phyloP scores from a whole-genome alignment of 2,888 invertebrate genomes.

The Agriopis leucophaearia region DNA sequence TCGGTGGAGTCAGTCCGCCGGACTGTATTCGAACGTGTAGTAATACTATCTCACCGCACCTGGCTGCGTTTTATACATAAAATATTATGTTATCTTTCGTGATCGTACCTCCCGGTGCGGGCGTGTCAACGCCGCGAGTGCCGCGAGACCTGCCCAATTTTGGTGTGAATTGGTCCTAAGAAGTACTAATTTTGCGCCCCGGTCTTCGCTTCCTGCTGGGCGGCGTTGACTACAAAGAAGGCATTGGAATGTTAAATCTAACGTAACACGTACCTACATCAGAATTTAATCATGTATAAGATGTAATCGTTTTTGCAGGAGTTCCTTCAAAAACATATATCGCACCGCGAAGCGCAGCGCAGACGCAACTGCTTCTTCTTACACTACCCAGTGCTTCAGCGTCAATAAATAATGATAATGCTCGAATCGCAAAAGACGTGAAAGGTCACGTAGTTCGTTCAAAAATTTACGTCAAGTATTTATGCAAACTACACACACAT shows the following conservation, averaged over 20 bases:
- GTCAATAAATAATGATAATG: too few relatives aligned
- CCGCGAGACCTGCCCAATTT: neutral
- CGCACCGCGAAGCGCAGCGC: too few relatives aligned
- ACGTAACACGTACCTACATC: too few relatives aligned
- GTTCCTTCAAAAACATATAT: too few relatives aligned
- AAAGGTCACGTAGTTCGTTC: too few relatives aligned
- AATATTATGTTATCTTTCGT: neutral
- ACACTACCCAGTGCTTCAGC: too few relatives aligned
- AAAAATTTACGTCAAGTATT: too few relatives aligned
- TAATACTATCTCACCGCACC: neutral
- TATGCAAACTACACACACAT: too few relatives aligned
- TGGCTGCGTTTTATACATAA: neutral
- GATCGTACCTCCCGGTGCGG: neutral
- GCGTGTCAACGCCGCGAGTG: neutral
- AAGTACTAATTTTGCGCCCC: neutral
- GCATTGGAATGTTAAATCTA: too few relatives aligned
- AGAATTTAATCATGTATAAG: too few relatives aligned
- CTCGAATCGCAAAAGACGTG: neutral
- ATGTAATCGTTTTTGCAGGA: too few relatives aligned
- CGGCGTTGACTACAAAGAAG: neutral
- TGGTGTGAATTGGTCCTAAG: neutral
- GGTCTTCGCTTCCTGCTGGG: neutral
- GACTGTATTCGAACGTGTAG: neutral
- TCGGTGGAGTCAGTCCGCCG: neutral
- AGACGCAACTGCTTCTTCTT: too few relatives aligned